A percentile compares a stretch with the other conserved stretches of the same genome.
phyloP scores from a whole-genome alignment of 1,140 invertebrate species.

The Temnothorax longispinosus region DNA sequence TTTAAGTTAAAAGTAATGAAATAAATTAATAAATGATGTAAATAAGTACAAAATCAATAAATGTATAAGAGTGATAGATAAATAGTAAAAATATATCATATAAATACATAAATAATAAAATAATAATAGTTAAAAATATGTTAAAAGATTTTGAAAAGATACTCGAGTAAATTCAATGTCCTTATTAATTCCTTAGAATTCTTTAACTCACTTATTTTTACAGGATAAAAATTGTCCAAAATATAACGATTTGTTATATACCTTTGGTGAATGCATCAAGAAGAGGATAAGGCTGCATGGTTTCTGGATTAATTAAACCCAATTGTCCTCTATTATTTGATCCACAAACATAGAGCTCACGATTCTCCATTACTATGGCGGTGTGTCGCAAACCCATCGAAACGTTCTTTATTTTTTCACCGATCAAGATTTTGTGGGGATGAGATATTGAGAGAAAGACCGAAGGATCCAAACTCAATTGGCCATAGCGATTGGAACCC shows the following conservation, averaged over 20 bases:
- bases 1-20: background rate
- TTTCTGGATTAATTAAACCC: slow-evolving; percentile 82
- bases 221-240: background rate
- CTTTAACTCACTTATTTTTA: background rate
- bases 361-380: slow-evolving; percentile 88
- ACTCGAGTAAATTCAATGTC: background rate
- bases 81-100: background rate
- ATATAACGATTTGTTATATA: slow-evolving; percentile 46
- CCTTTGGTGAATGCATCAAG: slow-evolving; percentile 85
- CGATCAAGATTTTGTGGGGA: slow-evolving; percentile 56
- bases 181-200: background rate
- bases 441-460: slow-evolving; percentile 32
- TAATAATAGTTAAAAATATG: background rate
- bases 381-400: slow-evolving; percentile 89
- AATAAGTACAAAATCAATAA: background rate
- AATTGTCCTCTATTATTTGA: slow-evolving; percentile 89
- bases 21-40: background rate
- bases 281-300: background rate
- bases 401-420: slow-evolving; percentile 65
- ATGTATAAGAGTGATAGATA: background rate
- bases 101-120: background rate
- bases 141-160: background rate
- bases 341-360: slow-evolving; percentile 88
- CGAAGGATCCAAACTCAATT: slow-evolving; percentile 86
- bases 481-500: slow-evolving; percentile 92